A percentile compares a stretch with the other conserved stretches of the same genome.
phyloP scores from a whole-genome alignment of 2,888 invertebrate species.

The Candidula unifasciata region DNA sequence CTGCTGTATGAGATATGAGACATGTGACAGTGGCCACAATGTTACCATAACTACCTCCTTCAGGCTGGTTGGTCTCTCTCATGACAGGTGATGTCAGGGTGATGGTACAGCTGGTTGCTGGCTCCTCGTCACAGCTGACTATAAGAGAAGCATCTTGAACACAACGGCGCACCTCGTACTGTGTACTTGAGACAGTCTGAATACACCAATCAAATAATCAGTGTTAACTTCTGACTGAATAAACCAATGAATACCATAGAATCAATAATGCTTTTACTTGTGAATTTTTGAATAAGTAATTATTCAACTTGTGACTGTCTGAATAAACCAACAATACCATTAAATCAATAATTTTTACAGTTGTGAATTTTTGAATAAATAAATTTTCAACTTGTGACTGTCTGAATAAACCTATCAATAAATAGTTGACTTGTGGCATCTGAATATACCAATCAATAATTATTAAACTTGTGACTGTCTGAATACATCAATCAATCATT shows the following conservation, averaged over 20 bases:
- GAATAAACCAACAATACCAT: no score
- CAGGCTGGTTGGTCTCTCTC: slow-evolving; percentile 82
- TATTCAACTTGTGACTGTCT: not conserved
- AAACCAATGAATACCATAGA: not conserved
- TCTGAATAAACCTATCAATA: no score
- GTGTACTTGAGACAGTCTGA: slow-evolving; percentile 84
- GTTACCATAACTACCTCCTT: slow-evolving; percentile 64
- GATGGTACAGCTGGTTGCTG: slow-evolving; percentile 84
- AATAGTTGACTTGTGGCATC: no score
- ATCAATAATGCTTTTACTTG: not conserved
- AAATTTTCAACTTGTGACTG: no score
- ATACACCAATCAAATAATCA: not conserved
- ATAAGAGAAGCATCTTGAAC: slow-evolving; percentile 89
- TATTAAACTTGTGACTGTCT: no score
- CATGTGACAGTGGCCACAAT: no score
- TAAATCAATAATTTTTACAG: no score
- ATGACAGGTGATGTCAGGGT: slow-evolving; percentile 94
- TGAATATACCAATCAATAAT: no score
- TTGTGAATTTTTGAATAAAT: no score
- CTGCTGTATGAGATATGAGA: no score
- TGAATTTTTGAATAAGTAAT: not conserved
- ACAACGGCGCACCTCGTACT: slow-evolving; percentile 89
- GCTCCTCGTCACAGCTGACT: slow-evolving; percentile 86
- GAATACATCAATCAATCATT: no score
- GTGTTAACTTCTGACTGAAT: not conserved